phyloP scores from a whole-genome alignment of 1,140 invertebrate genomes.

The Leptopilina clavipes region DNA sequence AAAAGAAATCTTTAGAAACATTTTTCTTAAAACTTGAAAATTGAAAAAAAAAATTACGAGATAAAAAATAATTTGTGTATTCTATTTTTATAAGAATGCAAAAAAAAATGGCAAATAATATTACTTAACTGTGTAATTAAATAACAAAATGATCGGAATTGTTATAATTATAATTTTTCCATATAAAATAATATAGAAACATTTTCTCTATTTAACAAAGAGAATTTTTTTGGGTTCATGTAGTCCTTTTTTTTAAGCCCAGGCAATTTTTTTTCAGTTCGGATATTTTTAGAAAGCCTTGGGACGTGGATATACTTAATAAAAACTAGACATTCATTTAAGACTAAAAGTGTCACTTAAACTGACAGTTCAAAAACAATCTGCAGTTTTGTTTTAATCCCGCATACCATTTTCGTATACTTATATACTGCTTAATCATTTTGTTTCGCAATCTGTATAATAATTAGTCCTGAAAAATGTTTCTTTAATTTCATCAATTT shows the following conservation, averaged over 20 bases:
- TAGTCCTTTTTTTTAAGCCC: not conserved
- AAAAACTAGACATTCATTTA: constrained; percentile 6
- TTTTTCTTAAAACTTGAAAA: no score
- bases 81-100: no score
- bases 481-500: not conserved
- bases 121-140: no score
- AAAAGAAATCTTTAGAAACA: no score
- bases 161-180: no score
- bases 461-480: not conserved
- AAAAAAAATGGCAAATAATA: no score
- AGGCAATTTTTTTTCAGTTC: not conserved
- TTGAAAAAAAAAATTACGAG: no score
- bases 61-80: no score
- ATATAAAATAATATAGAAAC: no score
- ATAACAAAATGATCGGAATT: no score
- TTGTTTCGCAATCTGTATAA: not conserved
- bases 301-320: constrained; percentile 1
- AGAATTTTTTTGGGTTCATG: not conserved
- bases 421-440: not conserved
- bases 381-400: not conserved
- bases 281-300: constrained; percentile 4
- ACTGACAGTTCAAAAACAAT: not conserved
- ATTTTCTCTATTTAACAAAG: not conserved
- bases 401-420: not conserved
- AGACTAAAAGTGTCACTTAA: not conserved